Evolutionary conservation across 2,113 vertebrate genomes (phyloP).

Genomic region (western clawed frog (Xenopus tropicalis)): DNA sequence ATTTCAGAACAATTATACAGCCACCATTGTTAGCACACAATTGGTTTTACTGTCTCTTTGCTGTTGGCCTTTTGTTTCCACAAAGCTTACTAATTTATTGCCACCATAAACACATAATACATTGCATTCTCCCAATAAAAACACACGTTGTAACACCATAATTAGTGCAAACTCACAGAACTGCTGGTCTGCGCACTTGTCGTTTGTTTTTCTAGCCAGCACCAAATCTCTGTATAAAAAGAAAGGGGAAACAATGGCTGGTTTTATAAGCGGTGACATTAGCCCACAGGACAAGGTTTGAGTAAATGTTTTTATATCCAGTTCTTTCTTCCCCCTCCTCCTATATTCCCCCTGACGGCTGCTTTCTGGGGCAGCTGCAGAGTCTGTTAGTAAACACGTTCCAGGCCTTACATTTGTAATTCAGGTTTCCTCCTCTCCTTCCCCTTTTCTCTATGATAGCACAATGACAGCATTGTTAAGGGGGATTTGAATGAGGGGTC

Average conservation of each 20-base stretch:
- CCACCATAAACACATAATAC: slow-evolving; percentile 27
- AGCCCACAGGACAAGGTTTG: slow-evolving; percentile 50
- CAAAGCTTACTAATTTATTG: slow-evolving; percentile 26
- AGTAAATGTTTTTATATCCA: slow-evolving; percentile 51
- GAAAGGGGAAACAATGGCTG: slow-evolving; percentile 2
- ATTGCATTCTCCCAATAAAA: slow-evolving; percentile 21
- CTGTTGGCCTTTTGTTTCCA: slow-evolving; percentile 5
- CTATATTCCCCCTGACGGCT: slow-evolving; percentile 34
- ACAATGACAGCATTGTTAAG: slow-evolving; percentile 91
- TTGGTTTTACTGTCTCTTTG: neutral
- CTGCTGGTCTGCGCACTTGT: neutral
- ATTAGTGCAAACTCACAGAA: slow-evolving; percentile 34
- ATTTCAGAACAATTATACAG: slow-evolving; percentile 2
- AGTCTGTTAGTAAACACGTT: slow-evolving; percentile 89
- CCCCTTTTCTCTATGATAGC: slow-evolving; percentile 65
- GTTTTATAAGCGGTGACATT: slow-evolving; percentile 39
- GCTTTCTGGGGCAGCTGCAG: slow-evolving; percentile 66
- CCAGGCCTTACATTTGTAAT: slow-evolving; percentile 79
- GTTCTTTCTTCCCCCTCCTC: slow-evolving; percentile 15
- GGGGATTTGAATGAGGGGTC: slow-evolving; percentile 83
- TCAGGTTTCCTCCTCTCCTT: slow-evolving; percentile 65
- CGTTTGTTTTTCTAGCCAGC: slow-evolving; percentile 30
- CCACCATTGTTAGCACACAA: neutral
- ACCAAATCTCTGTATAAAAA: slow-evolving; percentile 27
- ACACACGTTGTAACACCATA: slow-evolving; percentile 6